A percentile compares a stretch with the other conserved stretches of the same genome.
Evolutionary conservation across 2,113 vertebrate species (phyloP).

Genomic region (Mastomys natalensis): DNA sequence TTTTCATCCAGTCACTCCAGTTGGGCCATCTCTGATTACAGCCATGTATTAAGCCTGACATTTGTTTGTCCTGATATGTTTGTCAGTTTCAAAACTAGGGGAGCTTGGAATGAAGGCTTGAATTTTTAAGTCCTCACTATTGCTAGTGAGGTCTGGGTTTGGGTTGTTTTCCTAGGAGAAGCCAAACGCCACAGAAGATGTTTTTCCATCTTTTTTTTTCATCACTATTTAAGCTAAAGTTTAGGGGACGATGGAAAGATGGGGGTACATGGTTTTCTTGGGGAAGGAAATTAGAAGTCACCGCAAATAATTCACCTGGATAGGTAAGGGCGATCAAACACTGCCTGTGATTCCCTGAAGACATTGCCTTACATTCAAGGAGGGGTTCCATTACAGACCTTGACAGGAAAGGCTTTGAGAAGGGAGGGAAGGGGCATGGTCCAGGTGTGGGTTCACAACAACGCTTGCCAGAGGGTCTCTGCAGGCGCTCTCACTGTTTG

Average conservation of each 20-base stretch:
- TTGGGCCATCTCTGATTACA: neutral
- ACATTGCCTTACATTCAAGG: neutral
- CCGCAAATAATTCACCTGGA: conserved; percentile 77
- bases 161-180: conserved; percentile 74
- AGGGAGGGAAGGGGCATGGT: neutral
- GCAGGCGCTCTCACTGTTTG: conserved; percentile 64
- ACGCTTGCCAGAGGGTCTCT: neutral
- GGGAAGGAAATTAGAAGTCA: conserved; percentile 67
- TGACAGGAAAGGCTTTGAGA: neutral
- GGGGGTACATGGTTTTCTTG: conserved; percentile 65
- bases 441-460: conserved; percentile 40
- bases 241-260: neutral
- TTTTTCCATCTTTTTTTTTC: conserved; percentile 76
- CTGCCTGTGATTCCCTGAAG: conserved; percentile 21
- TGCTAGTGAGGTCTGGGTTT: conserved; percentile 53
- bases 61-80: conserved; percentile 39
- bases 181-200: conserved; percentile 68
- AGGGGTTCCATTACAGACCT: neutral
- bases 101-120: neutral
- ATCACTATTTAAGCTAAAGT: conserved; percentile 59
- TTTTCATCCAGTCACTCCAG: neutral
- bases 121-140: conserved; percentile 61
- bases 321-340: conserved; percentile 29
- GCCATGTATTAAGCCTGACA: conserved; percentile 23
- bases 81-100: conserved; percentile 61